Evolutionary conservation across 2,113 vertebrate species (phyloP).

Genomic region (Tonatia bakeri): DNA sequence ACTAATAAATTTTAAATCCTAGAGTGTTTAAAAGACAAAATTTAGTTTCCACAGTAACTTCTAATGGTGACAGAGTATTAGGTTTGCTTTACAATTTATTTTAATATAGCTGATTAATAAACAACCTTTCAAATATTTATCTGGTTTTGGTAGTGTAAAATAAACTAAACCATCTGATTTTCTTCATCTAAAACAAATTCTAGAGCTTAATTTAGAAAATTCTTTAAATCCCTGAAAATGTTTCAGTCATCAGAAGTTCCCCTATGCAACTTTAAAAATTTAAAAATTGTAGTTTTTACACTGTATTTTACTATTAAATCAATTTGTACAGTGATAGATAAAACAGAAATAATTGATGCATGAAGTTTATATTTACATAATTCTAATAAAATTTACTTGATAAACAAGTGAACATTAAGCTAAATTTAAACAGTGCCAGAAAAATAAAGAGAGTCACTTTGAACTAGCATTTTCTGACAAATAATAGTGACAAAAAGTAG

Average conservation of each 20-base stretch:
- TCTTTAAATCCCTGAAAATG: not conserved
- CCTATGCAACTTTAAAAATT: not conserved
- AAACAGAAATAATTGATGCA: not conserved
- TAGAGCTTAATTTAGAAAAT: not conserved
- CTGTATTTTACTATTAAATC: not conserved
- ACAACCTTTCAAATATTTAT: conserved; percentile 37
- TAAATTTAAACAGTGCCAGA: not conserved
- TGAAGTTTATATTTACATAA: not conserved
- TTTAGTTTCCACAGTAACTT: conserved; percentile 67
- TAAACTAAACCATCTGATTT: not conserved
- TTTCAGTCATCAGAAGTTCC: not conserved
- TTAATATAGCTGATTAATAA: conserved; percentile 53
- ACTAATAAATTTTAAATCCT: conserved; percentile 73
- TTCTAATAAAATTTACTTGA: not conserved
- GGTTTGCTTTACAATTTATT: conserved; percentile 60
- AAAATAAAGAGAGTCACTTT: not conserved
- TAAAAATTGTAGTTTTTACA: not conserved
- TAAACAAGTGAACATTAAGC: not conserved
- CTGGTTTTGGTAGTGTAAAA: not conserved
- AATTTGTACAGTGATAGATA: not conserved
- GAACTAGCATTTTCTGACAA: not conserved
- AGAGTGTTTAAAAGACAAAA: conserved; percentile 65
- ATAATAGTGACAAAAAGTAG: not conserved
- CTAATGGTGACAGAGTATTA: conserved; percentile 35
- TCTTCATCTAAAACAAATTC: not conserved